Base-by-base conservation (phyloP, 2,113 vertebrate genomes). In the Trichomycterus rosablanca region DNA sequence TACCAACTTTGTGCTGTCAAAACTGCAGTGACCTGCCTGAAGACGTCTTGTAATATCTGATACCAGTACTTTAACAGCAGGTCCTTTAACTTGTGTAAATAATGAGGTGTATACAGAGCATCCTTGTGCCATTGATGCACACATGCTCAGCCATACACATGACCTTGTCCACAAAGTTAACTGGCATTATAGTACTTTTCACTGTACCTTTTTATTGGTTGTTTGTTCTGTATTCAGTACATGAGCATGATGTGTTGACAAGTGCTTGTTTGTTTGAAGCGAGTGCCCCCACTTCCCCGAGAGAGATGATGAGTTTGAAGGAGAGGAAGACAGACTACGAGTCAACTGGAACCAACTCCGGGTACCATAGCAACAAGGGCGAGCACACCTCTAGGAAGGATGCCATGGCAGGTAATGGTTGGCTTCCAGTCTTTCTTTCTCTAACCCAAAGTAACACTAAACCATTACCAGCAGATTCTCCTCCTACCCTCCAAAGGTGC, bases 301-400 rank as follows among this genome's bases (percentile, higher is more conserved):
- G 96, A 68, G 96, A 98, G 87, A 94, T 97, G 92, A 90, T 96
- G 89, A 91, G 87, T 56, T 80, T 97, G 80, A 98, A 97, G 82
- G 96, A 98, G 78, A 93, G 93, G 71, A 98, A 97, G 84, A 82
- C 88, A 50, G 95, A 98, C 83, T 97, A 97, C 0, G 95, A 98
- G 73, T 91, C 91, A 49, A 92, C 90, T 45, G 91, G 92, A 84
- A 90, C 86, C 81, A 97, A 91, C 0, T 88, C 92, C 60, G 82
- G 90, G 79, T 97, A 95, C 87, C 93, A 93, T 56, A 89, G 91
- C 76, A 89, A 69, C 82, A 97, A 97, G 82, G 93, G 95, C 43
- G 96, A 97, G 77, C 96, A 97, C 81, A 90, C 92, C 60, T 97
- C 96, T 74, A 88, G 96, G 79, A 98, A 97, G 83, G 96, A 98